Evolutionary conservation across 2,113 vertebrate genomes (phyloP), one percentile per base, ranked within the genome.

Genomic region (Puntigrus tetrazona): DNA sequence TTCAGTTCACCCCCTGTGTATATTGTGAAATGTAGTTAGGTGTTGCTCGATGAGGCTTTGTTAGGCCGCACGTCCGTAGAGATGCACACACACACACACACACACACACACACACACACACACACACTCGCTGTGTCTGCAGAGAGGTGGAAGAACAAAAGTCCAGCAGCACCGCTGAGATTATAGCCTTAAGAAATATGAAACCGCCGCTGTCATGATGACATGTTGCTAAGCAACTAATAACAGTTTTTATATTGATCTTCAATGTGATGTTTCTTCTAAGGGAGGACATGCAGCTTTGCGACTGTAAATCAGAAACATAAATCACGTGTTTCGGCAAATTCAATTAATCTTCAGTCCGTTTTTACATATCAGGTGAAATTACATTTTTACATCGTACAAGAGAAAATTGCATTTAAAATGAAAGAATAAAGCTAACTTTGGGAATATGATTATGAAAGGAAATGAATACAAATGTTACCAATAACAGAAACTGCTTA

Each of bases 161-260:
- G 47, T 69, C 81, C 80, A 59, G 36, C 67, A 74, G 22, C 45
- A n/a, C 55, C 31, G 34, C 45, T 50, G 34, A 67, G 55, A 75
- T 87, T 76, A 65, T 72, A 85, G 84, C 84, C 47, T 85, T 83
- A 85, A 75, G 63, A 85, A 61, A 59, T 75, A 86, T 72, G 74
- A 85, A 81, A 83, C 31, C 27, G 67, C 70, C 67, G 41, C 85
- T 83, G 80, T 73, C 83, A 85, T 61, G 75, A 72, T 85, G 85
- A 75, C 83, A 85, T 85, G 88, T 87, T 88, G 85, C 88, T 86
- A 85, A 85, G 88, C 88, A 87, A 88, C 85, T 80, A 87, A 81
- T 88, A 84, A 87, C 83, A 69, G 47, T 59, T 80, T 85, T 86
- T 79, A 43, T 45, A 86, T 70, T 83, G 84, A 86, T 86, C 55